phyloP scores from a whole-genome alignment of 2,797 vertebrate species.

The Pangasius sanitwongsei region DNA sequence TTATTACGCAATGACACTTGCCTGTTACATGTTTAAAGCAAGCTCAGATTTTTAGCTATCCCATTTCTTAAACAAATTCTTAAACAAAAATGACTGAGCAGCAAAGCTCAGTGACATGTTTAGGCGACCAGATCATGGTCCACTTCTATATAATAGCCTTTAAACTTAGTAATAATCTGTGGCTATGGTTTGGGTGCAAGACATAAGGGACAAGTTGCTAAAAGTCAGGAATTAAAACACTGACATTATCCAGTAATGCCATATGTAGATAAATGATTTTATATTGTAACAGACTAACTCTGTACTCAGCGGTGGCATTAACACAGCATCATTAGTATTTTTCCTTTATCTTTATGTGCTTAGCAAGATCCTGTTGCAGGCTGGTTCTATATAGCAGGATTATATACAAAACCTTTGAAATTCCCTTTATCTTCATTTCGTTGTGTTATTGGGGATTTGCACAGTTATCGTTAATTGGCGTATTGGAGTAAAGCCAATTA shows the following conservation, averaged over 20 bases:
- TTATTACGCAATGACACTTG: not conserved
- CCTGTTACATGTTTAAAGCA: not conserved
- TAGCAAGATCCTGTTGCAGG: not conserved
- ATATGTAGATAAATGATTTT: not conserved
- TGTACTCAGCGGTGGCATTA: not conserved
- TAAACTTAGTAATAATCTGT: not conserved
- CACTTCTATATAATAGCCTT: not conserved
- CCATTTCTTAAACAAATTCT: not conserved
- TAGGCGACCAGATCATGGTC: not conserved
- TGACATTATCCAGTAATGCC: not conserved
- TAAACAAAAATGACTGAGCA: not conserved
- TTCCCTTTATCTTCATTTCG: no score
- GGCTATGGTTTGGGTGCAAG: not conserved
- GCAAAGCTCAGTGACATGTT: not conserved
- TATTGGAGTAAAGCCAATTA: not conserved
- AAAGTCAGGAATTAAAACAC: not conserved
- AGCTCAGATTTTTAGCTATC: not conserved
- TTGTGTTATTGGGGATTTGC: not conserved
- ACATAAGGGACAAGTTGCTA: not conserved
- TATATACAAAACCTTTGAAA: not conserved
- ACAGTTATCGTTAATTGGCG: not conserved
- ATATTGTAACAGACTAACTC: not conserved
- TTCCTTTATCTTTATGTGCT: not conserved
- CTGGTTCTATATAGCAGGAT: not conserved
- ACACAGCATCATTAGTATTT: not conserved